These are phyloP conservation scores for Cephus pulcher DNA, from an alignment of 2,888 invertebrate genomes.

Conservation along the genomic window DNA sequence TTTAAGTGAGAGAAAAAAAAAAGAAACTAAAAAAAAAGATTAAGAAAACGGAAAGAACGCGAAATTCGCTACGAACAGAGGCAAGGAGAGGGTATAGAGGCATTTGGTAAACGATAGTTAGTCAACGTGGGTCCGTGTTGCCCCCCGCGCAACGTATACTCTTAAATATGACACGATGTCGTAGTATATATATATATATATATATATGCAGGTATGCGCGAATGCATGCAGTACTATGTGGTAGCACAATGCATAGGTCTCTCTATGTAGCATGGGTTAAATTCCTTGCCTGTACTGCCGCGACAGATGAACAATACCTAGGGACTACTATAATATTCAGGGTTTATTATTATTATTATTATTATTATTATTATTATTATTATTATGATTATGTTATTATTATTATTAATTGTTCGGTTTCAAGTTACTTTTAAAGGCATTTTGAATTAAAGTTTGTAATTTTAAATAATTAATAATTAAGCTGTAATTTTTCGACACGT, in stretches of 20 bases:
- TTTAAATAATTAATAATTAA: slow-evolving; percentile 51
- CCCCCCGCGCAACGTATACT: neutral
- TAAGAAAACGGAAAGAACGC: slow-evolving; percentile 20
- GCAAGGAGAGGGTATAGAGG: neutral
- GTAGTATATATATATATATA: slow-evolving; percentile 44
- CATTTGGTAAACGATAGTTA: neutral
- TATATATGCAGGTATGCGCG: slow-evolving; percentile 42
- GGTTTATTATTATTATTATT: slow-evolving; percentile 50
- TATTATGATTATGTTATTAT: slow-evolving; percentile 19
- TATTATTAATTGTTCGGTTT: slow-evolving; percentile 53
- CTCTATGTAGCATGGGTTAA: slow-evolving; percentile 29
- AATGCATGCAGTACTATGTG: slow-evolving; percentile 47
- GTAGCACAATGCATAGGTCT: slow-evolving; percentile 30
- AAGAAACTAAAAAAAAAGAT: slow-evolving; percentile 4
- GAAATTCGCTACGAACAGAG: neutral
- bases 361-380: slow-evolving; percentile 22
- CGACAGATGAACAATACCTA: slow-evolving; percentile 49
- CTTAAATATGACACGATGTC: slow-evolving; percentile 32
- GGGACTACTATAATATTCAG: slow-evolving; percentile 56
- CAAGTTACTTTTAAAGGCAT: slow-evolving; percentile 58
- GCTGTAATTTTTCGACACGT: slow-evolving; percentile 52
- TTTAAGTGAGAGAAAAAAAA: slow-evolving; percentile 10
- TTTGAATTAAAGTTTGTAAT: slow-evolving; percentile 54
- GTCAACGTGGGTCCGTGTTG: neutral
- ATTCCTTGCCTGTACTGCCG: slow-evolving; percentile 39